These are phyloP conservation scores for Motacilla alba DNA, from an alignment of 2,113 vertebrate species.

Conservation along the genomic window DNA sequence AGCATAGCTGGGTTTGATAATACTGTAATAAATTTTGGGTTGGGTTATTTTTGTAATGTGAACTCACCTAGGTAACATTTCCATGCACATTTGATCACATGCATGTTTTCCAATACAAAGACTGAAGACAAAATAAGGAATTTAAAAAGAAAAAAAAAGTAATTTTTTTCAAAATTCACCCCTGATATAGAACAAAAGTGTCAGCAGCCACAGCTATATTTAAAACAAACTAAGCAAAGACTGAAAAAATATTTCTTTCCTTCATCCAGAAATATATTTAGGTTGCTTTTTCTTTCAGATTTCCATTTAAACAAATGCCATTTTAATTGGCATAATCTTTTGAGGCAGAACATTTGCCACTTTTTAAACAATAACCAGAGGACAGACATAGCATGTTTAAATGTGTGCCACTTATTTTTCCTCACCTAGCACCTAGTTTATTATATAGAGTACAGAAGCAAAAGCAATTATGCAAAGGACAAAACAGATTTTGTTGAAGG, in stretches of 20 bases:
- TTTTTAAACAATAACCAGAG: background rate
- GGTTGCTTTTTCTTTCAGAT: background rate
- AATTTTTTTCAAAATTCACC: background rate
- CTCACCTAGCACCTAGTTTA: background rate
- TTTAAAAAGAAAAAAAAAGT: background rate
- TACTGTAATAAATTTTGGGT: background rate
- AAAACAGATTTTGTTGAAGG: background rate
- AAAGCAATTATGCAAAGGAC: background rate
- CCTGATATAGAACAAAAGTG: background rate
- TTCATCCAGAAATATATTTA: background rate
- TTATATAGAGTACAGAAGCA: background rate
- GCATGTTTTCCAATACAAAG: background rate
- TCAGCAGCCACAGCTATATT: background rate
- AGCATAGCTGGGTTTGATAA: background rate
- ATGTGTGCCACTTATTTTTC: background rate
- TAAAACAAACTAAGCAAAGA: background rate
- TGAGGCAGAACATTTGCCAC: background rate
- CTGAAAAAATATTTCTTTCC: background rate
- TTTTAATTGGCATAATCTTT: background rate
- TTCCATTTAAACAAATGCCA: background rate
- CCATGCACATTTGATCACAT: background rate
- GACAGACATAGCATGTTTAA: background rate
- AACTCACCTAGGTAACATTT: constrained; percentile 15
- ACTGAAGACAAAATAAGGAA: background rate
- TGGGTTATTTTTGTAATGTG: background rate